These are phyloP conservation scores for Oxycera nigricornis DNA, from an alignment of 2,888 invertebrate species.

Conservation along the genomic window DNA sequence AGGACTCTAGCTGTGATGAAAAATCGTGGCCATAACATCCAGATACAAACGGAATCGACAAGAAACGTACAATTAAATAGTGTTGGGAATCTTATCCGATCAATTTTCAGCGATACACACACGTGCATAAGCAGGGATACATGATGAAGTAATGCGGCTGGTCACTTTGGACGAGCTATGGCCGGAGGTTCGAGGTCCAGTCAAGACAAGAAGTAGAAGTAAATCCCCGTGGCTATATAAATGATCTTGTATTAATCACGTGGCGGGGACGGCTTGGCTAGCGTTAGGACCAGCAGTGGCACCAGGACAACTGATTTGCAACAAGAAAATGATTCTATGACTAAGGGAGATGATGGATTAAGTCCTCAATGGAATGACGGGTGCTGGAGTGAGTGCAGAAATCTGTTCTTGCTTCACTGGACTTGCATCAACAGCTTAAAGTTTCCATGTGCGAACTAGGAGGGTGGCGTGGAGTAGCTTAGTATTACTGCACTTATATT, in stretches of 20 bases:
- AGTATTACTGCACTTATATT: too few species aligned
- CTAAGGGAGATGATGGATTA: conserved; percentile 18
- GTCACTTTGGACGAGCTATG: not conserved
- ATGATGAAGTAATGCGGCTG: too few species aligned
- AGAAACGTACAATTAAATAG: conserved; percentile 45
- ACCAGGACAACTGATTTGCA: conserved; percentile 14
- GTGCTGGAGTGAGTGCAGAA: not conserved
- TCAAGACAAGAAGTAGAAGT: conserved; percentile 9
- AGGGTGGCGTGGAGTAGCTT: too few species aligned
- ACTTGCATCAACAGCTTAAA: too few species aligned
- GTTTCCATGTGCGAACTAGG: too few species aligned
- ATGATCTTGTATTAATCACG: conserved; percentile 24
- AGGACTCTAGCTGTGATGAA: conserved; percentile 40
- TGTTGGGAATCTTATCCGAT: conserved; percentile 42
- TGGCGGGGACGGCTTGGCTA: not conserved
- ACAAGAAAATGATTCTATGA: not conserved
- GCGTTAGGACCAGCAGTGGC: not conserved
- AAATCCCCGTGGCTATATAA: conserved; percentile 34
- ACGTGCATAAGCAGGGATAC: conserved; percentile 9
- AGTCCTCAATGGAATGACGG: not conserved
- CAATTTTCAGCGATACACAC: conserved; percentile 42
- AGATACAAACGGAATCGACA: conserved; percentile 41
- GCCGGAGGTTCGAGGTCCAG: not conserved
- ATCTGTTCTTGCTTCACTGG: too few species aligned
- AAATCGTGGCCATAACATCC: conserved; percentile 43